phyloP scores from a whole-genome alignment of 2,113 vertebrate genomes.

The Callopanchax toddi region DNA sequence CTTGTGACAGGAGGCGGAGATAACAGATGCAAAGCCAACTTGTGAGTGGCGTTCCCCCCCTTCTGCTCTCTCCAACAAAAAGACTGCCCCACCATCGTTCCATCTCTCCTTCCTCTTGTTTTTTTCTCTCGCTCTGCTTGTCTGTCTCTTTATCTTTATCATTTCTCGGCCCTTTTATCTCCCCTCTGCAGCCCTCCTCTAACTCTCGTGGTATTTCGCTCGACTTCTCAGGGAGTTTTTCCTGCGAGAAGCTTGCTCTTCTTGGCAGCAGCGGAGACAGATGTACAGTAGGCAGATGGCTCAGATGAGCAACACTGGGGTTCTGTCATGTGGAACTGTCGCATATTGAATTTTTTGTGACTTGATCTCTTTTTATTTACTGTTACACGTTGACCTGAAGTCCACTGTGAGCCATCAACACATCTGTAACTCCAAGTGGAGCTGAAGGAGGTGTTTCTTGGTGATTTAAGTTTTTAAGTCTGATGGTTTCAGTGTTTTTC shows the following conservation, averaged over 20 bases:
- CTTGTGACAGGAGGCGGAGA: conserved; percentile 78
- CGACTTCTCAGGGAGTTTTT: conserved; percentile 49
- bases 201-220: conserved; percentile 58
- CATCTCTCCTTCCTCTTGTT: conserved; percentile 47
- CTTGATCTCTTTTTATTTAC: conserved; percentile 10
- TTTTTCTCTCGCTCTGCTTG: conserved; percentile 47
- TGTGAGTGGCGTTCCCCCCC: conserved; percentile 57
- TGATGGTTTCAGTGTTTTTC: no score
- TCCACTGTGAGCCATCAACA: neutral
- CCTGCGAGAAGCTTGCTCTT: conserved; percentile 49
- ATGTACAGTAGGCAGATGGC: conserved; percentile 38
- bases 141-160: conserved; percentile 68
- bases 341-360: conserved; percentile 24
- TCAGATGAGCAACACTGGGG: conserved; percentile 35
- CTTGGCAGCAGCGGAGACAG: conserved; percentile 29
- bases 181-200: conserved; percentile 13
- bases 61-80: conserved; percentile 47
- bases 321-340: conserved; percentile 44
- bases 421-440: no score
- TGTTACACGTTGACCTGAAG: neutral
- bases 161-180: conserved; percentile 53
- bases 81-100: conserved; percentile 34
- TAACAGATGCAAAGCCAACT: conserved; percentile 79
- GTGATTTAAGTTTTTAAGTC: no score
- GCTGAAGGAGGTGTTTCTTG: neutral